These are phyloP conservation scores for Sander vitreus DNA, from an alignment of 2,113 vertebrate species.

Conservation along the genomic window DNA sequence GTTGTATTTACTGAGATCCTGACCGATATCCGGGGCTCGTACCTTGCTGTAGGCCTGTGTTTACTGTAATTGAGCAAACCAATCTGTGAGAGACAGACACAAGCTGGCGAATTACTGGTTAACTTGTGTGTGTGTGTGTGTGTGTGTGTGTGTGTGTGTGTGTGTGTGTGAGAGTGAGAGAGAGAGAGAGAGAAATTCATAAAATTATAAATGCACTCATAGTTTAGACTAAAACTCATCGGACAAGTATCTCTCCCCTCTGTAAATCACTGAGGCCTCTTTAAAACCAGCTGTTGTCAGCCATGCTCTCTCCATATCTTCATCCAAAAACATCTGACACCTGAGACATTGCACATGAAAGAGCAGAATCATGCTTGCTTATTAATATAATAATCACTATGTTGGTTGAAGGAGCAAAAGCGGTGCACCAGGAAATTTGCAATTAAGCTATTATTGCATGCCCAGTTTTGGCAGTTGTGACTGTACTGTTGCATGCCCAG, in stretches of 20 bases:
- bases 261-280: not conserved
- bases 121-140: conserved; percentile 18
- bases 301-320: not conserved
- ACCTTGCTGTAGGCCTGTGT: conserved; percentile 4
- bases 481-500: not conserved
- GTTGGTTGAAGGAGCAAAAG: not conserved
- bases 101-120: conserved; percentile 40
- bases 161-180: conserved; percentile 27
- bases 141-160: conserved; percentile 1
- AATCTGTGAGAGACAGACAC: not conserved
- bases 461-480: too few species aligned
- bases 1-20: conserved; percentile 60
- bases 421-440: not conserved
- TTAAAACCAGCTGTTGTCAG: conserved; percentile 21
- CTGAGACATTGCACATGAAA: not conserved
- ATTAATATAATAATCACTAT: not conserved
- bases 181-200: not conserved
- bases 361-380: not conserved
- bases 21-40: conserved; percentile 70
- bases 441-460: not conserved
- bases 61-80: conserved; percentile 34
- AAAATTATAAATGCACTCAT: too few species aligned
- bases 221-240: not conserved
- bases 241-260: not conserved
- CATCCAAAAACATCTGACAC: conserved; percentile 9